Percentiles rank a stretch among this genome's conserved stretches.
These are phyloP conservation scores for Channa argus DNA, from an alignment of 2,113 vertebrate species.

Conservation along the genomic window DNA sequence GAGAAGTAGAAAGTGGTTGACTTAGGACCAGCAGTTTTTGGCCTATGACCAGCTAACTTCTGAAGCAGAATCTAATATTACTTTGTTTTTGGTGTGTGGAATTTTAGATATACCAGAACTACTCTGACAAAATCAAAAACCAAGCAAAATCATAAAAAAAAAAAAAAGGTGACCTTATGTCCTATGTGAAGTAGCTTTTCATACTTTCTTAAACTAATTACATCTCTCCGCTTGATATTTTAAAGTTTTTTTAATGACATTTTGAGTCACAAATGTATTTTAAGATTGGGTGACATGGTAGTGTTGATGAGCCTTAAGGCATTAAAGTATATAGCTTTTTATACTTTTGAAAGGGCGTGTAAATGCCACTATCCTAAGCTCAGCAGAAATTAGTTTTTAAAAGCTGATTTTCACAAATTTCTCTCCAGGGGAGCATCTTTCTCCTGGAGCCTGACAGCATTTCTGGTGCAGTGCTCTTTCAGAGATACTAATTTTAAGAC, in stretches of 20 bases:
- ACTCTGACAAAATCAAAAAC: neutral
- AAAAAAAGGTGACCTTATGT: neutral
- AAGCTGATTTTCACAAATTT: neutral
- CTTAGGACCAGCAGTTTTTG: too few relatives aligned
- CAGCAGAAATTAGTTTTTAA: neutral
- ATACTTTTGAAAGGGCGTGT: conserved; percentile 1
- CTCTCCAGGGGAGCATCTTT: neutral
- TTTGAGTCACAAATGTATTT: conserved; percentile 1
- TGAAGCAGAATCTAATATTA: too few relatives aligned
- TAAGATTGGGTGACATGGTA: neutral
- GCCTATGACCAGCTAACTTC: too few relatives aligned
- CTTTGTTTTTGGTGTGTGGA: too few relatives aligned
- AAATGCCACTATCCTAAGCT: conserved; percentile 17
- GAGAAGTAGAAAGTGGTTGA: too few relatives aligned
- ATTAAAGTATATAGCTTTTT: neutral
- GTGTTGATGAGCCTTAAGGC: neutral
- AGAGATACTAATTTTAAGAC: neutral
- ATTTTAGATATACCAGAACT: neutral
- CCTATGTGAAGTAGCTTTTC: neutral
- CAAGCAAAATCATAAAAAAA: neutral
- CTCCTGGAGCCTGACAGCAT: neutral
- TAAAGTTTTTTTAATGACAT: neutral
- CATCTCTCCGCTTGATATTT: neutral
- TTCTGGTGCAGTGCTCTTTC: neutral
- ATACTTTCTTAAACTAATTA: neutral